Percentiles rank a stretch among this genome's conserved stretches.
Evolutionary conservation across 2,888 invertebrate genomes (phyloP).

Genomic region (Xanthia icteritia): DNA sequence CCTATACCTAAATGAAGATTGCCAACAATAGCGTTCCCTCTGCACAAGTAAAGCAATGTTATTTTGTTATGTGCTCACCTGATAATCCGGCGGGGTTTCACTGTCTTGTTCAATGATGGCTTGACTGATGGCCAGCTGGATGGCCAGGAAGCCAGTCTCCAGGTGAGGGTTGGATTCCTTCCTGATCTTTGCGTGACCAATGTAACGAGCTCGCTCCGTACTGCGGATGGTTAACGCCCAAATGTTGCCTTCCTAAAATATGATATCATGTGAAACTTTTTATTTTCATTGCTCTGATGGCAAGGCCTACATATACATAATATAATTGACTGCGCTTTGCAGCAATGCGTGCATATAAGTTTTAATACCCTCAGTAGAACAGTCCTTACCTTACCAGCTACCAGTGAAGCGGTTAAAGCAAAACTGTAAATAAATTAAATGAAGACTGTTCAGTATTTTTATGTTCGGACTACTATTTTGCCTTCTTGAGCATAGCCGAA

Average conservation of each 20-base stretch:
- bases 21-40: neutral
- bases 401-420: no score
- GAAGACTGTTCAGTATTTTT: neutral
- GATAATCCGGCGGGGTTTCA: conserved; percentile 63
- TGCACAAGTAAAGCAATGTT: neutral
- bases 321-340: neutral
- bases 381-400: neutral
- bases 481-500: conserved; percentile 58
- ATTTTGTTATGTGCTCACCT: conserved; percentile 64
- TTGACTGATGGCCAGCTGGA: conserved; percentile 82
- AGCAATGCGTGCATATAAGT: neutral
- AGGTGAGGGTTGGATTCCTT: conserved; percentile 74
- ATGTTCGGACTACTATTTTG: neutral
- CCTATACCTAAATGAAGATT: neutral
- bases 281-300: neutral
- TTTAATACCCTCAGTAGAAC: neutral
- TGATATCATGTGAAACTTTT: neutral
- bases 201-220: conserved; percentile 78
- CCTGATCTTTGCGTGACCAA: conserved; percentile 47
- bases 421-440: neutral
- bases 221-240: conserved; percentile 82
- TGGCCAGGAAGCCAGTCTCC: conserved; percentile 80
- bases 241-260: conserved; percentile 68
- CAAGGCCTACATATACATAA: neutral
- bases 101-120: conserved; percentile 75